Conservation (phyloP, 2,888 invertebrate genomes). For the Cistogaster globosa region DNA sequence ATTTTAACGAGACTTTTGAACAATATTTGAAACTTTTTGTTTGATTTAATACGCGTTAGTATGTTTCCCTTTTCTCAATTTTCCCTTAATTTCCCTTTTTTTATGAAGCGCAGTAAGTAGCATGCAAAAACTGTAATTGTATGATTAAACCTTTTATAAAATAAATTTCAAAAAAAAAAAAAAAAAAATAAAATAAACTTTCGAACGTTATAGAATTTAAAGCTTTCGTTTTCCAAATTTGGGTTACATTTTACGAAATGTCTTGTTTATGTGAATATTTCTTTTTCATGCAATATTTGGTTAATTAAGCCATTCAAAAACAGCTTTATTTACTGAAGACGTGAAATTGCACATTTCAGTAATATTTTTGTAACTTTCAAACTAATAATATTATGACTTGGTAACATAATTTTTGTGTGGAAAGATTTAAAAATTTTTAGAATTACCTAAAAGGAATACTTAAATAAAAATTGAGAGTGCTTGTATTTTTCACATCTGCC, state of each 20-base stretch:
- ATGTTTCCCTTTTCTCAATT: slow-evolving; percentile 7
- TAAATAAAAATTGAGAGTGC: no score
- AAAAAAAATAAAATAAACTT: slow-evolving; percentile 1
- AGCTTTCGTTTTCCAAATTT: slow-evolving; percentile 47
- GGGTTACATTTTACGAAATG: slow-evolving; percentile 44
- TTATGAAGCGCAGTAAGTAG: slow-evolving; percentile 69
- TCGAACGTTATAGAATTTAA: slow-evolving; percentile 30
- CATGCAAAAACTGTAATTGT: slow-evolving; percentile 68
- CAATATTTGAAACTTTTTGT: slow-evolving; percentile 73
- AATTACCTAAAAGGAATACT: no score
- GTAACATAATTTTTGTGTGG: neutral
- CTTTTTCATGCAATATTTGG: slow-evolving; percentile 16
- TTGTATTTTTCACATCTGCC: no score
- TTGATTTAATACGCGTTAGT: slow-evolving; percentile 43
- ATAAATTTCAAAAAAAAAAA: slow-evolving; percentile 31
- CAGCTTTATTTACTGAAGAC: slow-evolving; percentile 56
- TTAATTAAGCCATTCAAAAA: slow-evolving; percentile 65
- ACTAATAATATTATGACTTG: slow-evolving; percentile 11
- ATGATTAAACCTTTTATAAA: slow-evolving; percentile 58
- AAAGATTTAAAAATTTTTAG: neutral
- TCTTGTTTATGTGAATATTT: slow-evolving; percentile 45
- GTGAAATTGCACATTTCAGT: slow-evolving; percentile 37
- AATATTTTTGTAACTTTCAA: slow-evolving; percentile 7
- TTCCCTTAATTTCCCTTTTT: slow-evolving; percentile 28
- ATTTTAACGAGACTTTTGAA: slow-evolving; percentile 75